Percentiles rank a stretch among this genome's conserved stretches.
Conservation (phyloP, 2,797 vertebrate species). For the Babyrousa celebensis region DNA sequence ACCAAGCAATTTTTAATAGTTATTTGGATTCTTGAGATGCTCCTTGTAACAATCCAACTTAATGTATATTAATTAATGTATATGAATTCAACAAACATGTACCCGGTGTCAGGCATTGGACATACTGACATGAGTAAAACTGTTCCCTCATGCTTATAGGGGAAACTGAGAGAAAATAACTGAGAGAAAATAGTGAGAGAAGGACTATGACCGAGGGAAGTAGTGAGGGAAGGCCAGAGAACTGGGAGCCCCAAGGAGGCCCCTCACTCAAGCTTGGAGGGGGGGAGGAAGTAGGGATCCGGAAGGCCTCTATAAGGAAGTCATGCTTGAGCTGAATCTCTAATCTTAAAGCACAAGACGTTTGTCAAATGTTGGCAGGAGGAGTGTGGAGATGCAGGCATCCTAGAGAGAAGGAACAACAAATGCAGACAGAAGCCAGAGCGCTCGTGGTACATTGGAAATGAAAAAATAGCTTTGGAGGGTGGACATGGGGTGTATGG, state of each 20-base stretch:
- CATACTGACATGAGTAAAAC: conserved; percentile 53
- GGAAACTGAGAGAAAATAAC: conserved; percentile 15
- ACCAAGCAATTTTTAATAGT: conserved; percentile 54
- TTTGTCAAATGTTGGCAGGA: conserved; percentile 60
- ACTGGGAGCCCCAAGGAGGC: not conserved
- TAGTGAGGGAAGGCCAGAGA: not conserved
- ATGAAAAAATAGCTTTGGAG: conserved; percentile 63
- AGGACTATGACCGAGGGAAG: not conserved
- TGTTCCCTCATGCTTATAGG: not conserved
- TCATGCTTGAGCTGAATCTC: conserved; percentile 17
- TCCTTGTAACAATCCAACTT: not conserved
- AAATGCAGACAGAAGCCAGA: conserved; percentile 51
- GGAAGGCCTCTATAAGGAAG: conserved; percentile 39
- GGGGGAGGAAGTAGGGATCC: not conserved
- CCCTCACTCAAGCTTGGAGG: not conserved
- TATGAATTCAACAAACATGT: conserved; percentile 43
- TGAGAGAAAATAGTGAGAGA: not conserved
- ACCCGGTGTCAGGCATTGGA: not conserved
- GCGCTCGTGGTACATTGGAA: conserved; percentile 47
- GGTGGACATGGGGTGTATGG: not conserved
- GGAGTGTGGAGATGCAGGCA: not conserved
- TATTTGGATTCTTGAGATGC: conserved; percentile 45
- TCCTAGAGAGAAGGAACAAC: conserved; percentile 10
- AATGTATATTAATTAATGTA: not conserved
- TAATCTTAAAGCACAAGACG: conserved; percentile 21